Conservation (phyloP, 2,888 invertebrate species). For the Eremobia ochroleuca region DNA sequence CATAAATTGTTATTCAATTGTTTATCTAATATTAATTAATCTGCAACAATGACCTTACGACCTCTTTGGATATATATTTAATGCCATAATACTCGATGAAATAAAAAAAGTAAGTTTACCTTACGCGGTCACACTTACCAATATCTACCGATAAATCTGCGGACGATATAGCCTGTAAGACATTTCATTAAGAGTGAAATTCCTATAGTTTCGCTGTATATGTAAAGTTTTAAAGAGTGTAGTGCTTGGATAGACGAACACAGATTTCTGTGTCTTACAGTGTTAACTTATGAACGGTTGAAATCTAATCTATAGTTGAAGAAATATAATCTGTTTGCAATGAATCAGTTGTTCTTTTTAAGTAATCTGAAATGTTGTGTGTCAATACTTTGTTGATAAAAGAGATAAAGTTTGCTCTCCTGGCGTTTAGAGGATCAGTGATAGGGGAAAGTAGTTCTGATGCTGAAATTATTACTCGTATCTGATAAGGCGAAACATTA, state of each 20-base stretch:
- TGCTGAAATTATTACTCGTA: conserved; percentile 2
- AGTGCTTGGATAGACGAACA: conserved; percentile 12
- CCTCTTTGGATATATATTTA: conserved; percentile 33
- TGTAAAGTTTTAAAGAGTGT: conserved; percentile 5
- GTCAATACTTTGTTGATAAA: conserved; percentile 15
- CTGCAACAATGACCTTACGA: conserved; percentile 24
- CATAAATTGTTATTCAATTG: background rate
- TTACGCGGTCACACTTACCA: conserved; percentile 40
- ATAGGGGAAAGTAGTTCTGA: conserved; percentile 6
- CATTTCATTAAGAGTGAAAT: conserved; percentile 9
- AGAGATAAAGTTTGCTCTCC: conserved; percentile 2
- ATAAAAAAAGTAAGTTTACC: conserved; percentile 37
- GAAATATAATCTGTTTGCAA: conserved; percentile 13
- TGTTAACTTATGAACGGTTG: conserved; percentile 25
- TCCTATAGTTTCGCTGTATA: conserved; percentile 17
- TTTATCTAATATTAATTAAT: conserved; percentile 18
- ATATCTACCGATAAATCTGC: conserved; percentile 13
- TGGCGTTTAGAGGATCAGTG: background rate
- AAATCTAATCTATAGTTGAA: too few relatives aligned
- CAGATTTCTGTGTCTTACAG: conserved; percentile 34
- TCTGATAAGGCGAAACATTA: conserved; percentile 1
- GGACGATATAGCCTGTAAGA: background rate
- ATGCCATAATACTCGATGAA: conserved; percentile 26
- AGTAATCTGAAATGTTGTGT: conserved; percentile 10
- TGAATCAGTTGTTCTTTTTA: conserved; percentile 13